Conservation (phyloP, 2,113 vertebrate genomes). For the Pygathrix nemaeus region DNA sequence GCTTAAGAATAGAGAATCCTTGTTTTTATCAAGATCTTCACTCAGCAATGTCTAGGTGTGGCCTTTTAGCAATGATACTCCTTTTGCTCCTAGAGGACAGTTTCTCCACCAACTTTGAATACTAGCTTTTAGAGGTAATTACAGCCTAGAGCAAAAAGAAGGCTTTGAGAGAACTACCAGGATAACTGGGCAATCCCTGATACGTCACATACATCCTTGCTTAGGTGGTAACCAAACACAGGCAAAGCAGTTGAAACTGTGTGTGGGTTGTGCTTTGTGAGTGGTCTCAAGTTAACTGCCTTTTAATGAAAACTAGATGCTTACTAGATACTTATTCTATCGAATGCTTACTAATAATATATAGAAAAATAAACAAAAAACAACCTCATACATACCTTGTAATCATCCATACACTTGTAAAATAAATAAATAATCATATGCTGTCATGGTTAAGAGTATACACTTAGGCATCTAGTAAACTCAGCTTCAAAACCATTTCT, state of each 20-base stretch:
- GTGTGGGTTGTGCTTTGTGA: background rate
- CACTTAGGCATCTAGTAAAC: background rate
- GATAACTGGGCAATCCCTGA: background rate
- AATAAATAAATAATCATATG: background rate
- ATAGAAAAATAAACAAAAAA: background rate
- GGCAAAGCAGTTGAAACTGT: background rate
- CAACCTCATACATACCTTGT: background rate
- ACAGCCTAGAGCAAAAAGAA: background rate
- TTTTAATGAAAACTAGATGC: background rate
- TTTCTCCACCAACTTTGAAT: background rate
- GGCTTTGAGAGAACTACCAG: background rate
- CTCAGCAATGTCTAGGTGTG: background rate
- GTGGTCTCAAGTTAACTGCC: background rate
- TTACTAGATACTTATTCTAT: too few species aligned
- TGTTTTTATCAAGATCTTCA: background rate
- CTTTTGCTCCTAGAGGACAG: background rate
- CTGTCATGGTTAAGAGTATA: background rate
- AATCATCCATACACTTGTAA: background rate
- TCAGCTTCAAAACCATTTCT: background rate
- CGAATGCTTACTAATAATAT: too few species aligned
- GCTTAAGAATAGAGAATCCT: background rate
- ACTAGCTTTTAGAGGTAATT: background rate
- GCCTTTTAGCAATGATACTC: background rate
- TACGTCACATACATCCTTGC: background rate
- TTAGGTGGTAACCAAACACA: background rate